These are phyloP conservation scores for Hypanus sabinus DNA, from an alignment of 2,113 vertebrate species.

Conservation along the genomic window DNA sequence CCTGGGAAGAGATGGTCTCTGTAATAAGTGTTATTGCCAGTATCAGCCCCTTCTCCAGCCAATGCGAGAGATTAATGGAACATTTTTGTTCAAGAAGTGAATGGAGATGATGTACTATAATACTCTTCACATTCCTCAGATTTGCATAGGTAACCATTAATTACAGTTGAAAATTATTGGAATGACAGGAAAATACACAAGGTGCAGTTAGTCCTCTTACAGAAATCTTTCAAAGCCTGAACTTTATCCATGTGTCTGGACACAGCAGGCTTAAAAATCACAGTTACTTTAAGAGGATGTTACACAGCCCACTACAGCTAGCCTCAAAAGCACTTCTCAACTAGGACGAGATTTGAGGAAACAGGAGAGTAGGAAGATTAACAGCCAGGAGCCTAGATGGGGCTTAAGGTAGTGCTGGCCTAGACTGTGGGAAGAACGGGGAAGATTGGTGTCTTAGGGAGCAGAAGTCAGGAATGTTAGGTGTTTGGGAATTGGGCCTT, in stretches of 20 bases:
- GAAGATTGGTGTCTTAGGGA: no score
- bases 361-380: no score
- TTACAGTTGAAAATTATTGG: background rate
- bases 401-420: no score
- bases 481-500: no score
- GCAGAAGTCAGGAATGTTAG: no score
- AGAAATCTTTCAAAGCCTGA: background rate
- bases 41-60: background rate
- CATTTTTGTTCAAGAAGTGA: background rate
- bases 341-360: no score
- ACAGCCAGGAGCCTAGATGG: no score
- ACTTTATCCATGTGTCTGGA: background rate
- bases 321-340: no score
- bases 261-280: no score
- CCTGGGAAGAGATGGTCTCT: background rate
- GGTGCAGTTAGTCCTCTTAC: background rate
- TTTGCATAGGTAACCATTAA: background rate
- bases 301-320: no score
- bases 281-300: no score
- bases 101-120: background rate
- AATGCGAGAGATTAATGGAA: background rate
- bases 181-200: background rate
- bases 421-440: no score
- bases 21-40: background rate
- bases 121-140: background rate